A percentile compares a stretch with the other conserved stretches of the same genome.
These are phyloP conservation scores for Pachydiplax longipennis DNA, from an alignment of 2,888 invertebrate genomes.

Conservation along the genomic window DNA sequence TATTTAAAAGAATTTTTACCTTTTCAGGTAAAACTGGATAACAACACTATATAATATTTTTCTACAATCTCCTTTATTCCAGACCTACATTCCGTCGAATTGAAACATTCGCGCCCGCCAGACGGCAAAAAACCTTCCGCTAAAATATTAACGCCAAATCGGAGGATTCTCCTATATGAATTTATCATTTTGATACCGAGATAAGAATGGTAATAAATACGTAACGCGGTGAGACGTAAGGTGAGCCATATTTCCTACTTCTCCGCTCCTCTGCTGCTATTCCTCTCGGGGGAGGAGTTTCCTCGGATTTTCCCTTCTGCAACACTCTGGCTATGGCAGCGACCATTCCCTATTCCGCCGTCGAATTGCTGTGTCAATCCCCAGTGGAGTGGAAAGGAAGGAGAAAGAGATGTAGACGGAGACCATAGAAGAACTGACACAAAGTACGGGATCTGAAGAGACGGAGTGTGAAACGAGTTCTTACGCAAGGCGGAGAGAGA, in stretches of 20 bases:
- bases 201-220: background rate
- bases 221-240: background rate
- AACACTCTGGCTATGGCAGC: background rate
- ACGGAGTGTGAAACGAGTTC: background rate
- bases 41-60: too few species aligned
- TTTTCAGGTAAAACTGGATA: too few species aligned
- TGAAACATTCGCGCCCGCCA: too few species aligned
- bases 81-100: too few species aligned
- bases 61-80: too few species aligned
- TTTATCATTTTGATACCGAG: too few species aligned
- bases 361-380: slow-evolving; percentile 25
- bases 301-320: background rate
- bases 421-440: background rate
- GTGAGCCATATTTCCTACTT: background rate
- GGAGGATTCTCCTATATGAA: too few species aligned
- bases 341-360: background rate
- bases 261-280: background rate
- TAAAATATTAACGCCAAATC: too few species aligned
- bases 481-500: background rate
- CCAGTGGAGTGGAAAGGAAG: background rate
- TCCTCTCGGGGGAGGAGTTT: background rate
- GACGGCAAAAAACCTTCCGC: too few species aligned
- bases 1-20: too few species aligned
- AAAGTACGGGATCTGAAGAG: background rate
- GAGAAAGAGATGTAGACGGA: background rate